phyloP scores from a whole-genome alignment of 2,113 vertebrate species.

The Poecile atricapillus region DNA sequence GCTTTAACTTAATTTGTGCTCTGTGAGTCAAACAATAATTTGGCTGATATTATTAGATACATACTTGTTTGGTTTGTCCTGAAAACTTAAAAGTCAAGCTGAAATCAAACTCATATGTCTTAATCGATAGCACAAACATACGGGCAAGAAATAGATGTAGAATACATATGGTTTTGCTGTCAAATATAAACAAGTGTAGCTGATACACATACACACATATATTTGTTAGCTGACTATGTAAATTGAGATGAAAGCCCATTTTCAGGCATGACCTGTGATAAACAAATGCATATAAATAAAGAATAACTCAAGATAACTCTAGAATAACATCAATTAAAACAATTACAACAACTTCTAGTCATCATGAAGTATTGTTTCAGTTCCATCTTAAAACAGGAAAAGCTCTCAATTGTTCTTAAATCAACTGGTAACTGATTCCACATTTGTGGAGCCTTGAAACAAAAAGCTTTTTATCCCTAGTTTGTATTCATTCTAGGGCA shows the following conservation, averaged over 20 bases:
- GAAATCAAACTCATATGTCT: slow-evolving; percentile 78
- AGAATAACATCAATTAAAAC: slow-evolving; percentile 77
- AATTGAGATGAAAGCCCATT: slow-evolving; percentile 68
- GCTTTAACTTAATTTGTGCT: slow-evolving; percentile 56
- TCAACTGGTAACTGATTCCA: slow-evolving; percentile 74
- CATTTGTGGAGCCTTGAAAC: slow-evolving; percentile 70
- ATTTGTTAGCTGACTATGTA: slow-evolving; percentile 58
- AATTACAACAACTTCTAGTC: slow-evolving; percentile 70
- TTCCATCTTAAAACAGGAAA: slow-evolving; percentile 73
- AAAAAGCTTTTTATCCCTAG: slow-evolving; percentile 68
- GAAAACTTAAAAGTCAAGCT: slow-evolving; percentile 71
- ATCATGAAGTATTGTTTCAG: slow-evolving; percentile 74
- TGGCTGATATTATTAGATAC: slow-evolving; percentile 65
- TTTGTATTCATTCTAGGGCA: slow-evolving; percentile 63
- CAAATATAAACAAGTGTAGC: slow-evolving; percentile 67
- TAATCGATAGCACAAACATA: slow-evolving; percentile 72
- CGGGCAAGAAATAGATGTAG: slow-evolving; percentile 65
- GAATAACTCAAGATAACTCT: slow-evolving; percentile 70
- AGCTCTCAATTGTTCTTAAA: slow-evolving; percentile 74
- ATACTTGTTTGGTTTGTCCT: slow-evolving; percentile 63
- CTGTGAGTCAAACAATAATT: slow-evolving; percentile 55
- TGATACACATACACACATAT: slow-evolving; percentile 35
- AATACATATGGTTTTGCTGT: slow-evolving; percentile 67
- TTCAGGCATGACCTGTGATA: slow-evolving; percentile 70
- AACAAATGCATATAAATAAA: slow-evolving; percentile 73